phyloP scores from a whole-genome alignment of 2,797 vertebrate species.

The Falco rusticolus region DNA sequence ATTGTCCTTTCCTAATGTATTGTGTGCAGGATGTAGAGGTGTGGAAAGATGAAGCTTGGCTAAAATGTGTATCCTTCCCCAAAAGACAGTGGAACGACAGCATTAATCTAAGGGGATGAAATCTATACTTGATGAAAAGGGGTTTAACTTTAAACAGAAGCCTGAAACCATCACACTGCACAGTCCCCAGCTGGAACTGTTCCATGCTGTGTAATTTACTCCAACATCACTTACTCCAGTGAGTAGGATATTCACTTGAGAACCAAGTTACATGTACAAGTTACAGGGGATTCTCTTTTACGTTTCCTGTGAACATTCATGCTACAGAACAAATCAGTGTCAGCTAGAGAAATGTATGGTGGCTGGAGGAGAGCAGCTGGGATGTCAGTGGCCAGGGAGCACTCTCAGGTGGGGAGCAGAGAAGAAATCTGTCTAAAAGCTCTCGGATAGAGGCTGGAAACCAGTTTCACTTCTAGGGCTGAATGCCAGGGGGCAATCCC shows the following conservation, averaged over 20 bases:
- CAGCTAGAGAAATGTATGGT: background rate
- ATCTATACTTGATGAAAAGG: background rate
- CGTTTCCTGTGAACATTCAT: background rate
- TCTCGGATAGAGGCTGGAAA: accelerated
- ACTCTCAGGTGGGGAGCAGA: background rate
- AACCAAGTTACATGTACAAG: background rate
- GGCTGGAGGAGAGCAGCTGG: background rate
- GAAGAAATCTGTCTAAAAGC: background rate
- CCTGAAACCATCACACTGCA: background rate
- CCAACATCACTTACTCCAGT: background rate
- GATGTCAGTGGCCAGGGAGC: background rate
- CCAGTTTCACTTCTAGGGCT: background rate
- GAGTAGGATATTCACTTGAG: background rate
- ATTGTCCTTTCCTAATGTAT: background rate
- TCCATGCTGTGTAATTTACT: background rate
- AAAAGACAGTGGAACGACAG: background rate
- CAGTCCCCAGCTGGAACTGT: background rate
- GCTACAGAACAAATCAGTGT: background rate
- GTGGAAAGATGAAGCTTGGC: background rate
- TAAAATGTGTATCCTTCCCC: background rate
- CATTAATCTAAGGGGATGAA: background rate
- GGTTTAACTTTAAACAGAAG: background rate
- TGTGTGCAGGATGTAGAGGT: background rate
- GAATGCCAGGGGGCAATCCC: background rate
- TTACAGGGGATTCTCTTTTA: background rate